A percentile compares a stretch with the other conserved stretches of the same genome.
Evolutionary conservation across 2,113 vertebrate genomes (phyloP).

Genomic region (Natator depressus): DNA sequence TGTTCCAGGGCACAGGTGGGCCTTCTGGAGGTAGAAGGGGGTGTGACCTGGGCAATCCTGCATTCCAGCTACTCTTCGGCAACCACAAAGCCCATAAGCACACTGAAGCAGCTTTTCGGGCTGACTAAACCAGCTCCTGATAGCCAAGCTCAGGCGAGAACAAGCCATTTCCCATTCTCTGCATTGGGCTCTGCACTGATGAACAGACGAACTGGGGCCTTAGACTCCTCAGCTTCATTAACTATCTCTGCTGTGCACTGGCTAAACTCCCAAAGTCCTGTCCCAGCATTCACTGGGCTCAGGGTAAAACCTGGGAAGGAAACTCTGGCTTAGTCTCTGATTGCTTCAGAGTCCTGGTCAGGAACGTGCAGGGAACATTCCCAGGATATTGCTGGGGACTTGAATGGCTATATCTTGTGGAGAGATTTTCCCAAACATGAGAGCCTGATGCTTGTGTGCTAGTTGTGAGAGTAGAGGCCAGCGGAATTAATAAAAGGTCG

Average conservation of each 20-base stretch:
- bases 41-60: not conserved
- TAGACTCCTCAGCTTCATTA: not conserved
- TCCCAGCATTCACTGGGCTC: not conserved
- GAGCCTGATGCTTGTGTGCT: not conserved
- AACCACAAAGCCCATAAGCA: not conserved
- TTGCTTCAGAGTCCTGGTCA: not conserved
- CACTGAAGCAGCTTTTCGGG: not conserved
- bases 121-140: too few relatives aligned
- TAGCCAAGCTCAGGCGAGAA: not conserved
- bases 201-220: not conserved
- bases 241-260: not conserved
- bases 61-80: not conserved
- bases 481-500: not conserved
- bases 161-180: not conserved
- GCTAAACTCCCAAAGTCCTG: not conserved
- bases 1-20: too few relatives aligned
- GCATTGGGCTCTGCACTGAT: too few relatives aligned
- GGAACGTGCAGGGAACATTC: not conserved
- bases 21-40: not conserved
- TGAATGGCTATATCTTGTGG: not conserved
- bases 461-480: not conserved
- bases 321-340: not conserved
- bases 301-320: not conserved
- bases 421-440: not conserved
- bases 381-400: accelerated